Base-by-base conservation (phyloP, 2,888 invertebrate species). In the Melanostoma scalare region DNA sequence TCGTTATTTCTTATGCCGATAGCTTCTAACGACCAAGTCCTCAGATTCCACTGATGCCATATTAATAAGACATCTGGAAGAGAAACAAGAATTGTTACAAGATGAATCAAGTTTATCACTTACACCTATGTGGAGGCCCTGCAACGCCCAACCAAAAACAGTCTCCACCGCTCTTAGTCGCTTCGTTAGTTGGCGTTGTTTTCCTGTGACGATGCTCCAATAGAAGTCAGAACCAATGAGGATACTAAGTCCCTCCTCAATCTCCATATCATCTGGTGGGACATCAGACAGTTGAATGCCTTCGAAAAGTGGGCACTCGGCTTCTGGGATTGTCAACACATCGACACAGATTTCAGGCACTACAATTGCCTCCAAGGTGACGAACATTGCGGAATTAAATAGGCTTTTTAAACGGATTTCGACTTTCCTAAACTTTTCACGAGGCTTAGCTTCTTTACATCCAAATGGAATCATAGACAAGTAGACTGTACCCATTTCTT, bases 341-440 rank as follows among this genome's bases (percentile, higher is more conserved):
- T 79, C 73, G 3, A 63, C 68, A 31, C 79, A 79, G 2, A 74
- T 79, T 44, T 79, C 60, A 5, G 68, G 61, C 4, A 79, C 79
- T 10, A 79, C 50, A 3, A 73, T n/a, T 3, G 60, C 73, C 30
- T 74, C 61, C 3, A 77, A 6, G 1, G 33, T 33, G 8, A 60
- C 36, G 9, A 10, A 20, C 9, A 20, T n/a, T 0, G 10, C 36
- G 55, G 1, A 20, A 20, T 46, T 63, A 0, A 36, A 33, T 30
- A 20, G 10, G 42, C 6, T 71, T 6, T 4, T n/a, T 9, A 77
- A 35, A 10, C 6, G 3, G 3, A 69, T 3, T 42, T 69, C 65
- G 1, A 71, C 56, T 20, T 63, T 71, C 4, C 2, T 6, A 56
- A 71, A 71, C 10, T 58, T 10, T 6, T 65, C 4, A 0, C 33